Evolutionary conservation across 1,140 invertebrate genomes (phyloP).

Genomic region (Aporrectodea caliginosa): DNA sequence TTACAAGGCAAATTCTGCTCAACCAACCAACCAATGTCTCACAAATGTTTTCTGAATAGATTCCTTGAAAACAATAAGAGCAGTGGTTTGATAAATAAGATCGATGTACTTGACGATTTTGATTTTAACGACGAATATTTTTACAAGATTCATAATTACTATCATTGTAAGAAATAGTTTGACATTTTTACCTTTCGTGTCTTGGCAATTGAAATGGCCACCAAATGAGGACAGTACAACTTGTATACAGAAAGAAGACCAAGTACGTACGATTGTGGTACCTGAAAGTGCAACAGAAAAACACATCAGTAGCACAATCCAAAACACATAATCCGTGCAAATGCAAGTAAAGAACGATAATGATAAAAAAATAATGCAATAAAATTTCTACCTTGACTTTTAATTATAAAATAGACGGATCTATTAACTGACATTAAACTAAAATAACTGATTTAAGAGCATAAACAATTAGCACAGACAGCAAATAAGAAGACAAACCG

Average conservation of each 20-base stretch:
- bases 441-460: too few species aligned
- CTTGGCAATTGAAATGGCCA: conserved; percentile 16
- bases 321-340: neutral
- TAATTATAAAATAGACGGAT: too few species aligned
- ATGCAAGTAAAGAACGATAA: neutral
- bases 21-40: too few species aligned
- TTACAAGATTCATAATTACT: too few species aligned
- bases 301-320: neutral
- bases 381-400: too few species aligned
- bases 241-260: conserved; percentile 28
- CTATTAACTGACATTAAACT: too few species aligned
- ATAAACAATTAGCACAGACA: neutral
- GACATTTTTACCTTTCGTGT: conserved; percentile 10
- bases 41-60: neutral
- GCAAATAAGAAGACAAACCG: conserved; percentile 31
- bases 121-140: neutral
- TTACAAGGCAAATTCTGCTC: too few species aligned
- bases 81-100: too few species aligned
- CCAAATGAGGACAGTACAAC: conserved; percentile 25
- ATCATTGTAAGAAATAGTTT: neutral
- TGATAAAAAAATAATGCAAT: too few species aligned
- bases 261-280: conserved; percentile 8
- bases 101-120: too few species aligned
- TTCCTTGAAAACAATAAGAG: neutral
- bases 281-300: conserved; percentile 4